Evolutionary conservation across 2,888 invertebrate genomes (phyloP), one percentile per base, ranked within the genome.

Genomic region (Drosophila histrio): DNA sequence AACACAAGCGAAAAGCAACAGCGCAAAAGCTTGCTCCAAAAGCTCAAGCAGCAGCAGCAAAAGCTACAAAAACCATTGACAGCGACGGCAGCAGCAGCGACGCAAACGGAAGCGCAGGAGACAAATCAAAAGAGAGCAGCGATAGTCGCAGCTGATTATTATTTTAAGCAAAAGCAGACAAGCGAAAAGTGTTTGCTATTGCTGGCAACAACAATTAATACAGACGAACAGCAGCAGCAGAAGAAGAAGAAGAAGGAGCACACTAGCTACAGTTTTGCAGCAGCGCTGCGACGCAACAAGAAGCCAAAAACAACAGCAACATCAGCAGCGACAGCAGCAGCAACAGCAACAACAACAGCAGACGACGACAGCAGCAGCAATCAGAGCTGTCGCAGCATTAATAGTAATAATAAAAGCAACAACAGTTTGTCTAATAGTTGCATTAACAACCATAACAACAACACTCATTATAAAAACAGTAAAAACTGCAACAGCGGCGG

Each of bases 241-340:
- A 54, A 64, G 50, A 78, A 81, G 39, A 88, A 84, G 43, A 86
- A 86, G 44, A 79, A 88, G 43, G 88, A 86, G 65, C 66, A 83
- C 17, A 68, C 59, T 4, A 84, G 83, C 64, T 84, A 88, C 30
- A 84, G 74, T 36, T 75, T 84, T 54, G 70, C 89, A 61, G 74
- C 88, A 49, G 89, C 89, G 63, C 67, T 89, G 50, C 67, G 87
- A 68, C 89, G 88, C 67, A 79, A 77, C 62, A 88, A 88, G 66
- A 89, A 87, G 52, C 74, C 90, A 56, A 89, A 88, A 71, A 75
- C 85, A 69, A 72, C 72, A 50, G 54, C 73, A 62, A 50, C 47
- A 59, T 41, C 58, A 52, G 21, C 56, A 38, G 19, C 62, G 68
- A 69, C 66, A 9, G 72, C 44, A 60, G 49, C 81, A 46, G 77